Conservation (phyloP, 92 coral and sea anemone genomes). For the Ricordea florida region DNA sequence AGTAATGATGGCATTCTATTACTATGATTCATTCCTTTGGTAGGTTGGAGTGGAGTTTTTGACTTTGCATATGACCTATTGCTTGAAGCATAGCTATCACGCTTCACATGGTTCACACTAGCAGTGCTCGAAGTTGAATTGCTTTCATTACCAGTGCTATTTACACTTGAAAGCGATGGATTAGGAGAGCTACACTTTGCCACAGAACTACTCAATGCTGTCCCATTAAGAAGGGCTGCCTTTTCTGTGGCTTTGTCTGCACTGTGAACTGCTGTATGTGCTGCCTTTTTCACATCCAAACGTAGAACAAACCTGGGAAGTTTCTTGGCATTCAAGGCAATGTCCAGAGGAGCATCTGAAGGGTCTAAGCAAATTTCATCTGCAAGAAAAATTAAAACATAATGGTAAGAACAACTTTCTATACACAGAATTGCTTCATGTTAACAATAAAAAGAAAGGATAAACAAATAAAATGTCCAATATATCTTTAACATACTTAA, state of each 20-base stretch:
- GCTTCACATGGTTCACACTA: slow-evolving; percentile 18
- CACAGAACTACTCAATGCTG: slow-evolving; percentile 36
- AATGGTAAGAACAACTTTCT: not conserved
- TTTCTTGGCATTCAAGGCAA: slow-evolving; percentile 92
- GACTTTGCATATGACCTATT: slow-evolving; percentile 38
- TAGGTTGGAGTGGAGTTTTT: slow-evolving; percentile 35
- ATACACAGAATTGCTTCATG: not conserved
- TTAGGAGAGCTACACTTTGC: slow-evolving; percentile 32
- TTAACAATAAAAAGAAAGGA: no score
- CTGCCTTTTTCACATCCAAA: slow-evolving; percentile 61
- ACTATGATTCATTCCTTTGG: slow-evolving; percentile 7
- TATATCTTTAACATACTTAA: no score
- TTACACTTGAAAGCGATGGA: slow-evolving; percentile 51
- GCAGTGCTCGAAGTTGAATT: slow-evolving; percentile 50
- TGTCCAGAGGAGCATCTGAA: slow-evolving; percentile 91
- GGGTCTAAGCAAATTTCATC: slow-evolving; percentile 97
- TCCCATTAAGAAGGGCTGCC: slow-evolving; percentile 37
- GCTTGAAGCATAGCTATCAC: slow-evolving; percentile 23
- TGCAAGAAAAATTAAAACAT: slow-evolving; percentile 17
- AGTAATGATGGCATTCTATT: slow-evolving; percentile 59
- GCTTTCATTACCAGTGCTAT: slow-evolving; percentile 59
- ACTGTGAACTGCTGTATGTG: slow-evolving; percentile 5
- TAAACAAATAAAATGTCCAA: no score
- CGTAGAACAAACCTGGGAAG: slow-evolving; percentile 89
- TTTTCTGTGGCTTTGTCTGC: not conserved